phyloP scores from a whole-genome alignment of 2,797 vertebrate genomes.

The Clarias laeviceps region DNA sequence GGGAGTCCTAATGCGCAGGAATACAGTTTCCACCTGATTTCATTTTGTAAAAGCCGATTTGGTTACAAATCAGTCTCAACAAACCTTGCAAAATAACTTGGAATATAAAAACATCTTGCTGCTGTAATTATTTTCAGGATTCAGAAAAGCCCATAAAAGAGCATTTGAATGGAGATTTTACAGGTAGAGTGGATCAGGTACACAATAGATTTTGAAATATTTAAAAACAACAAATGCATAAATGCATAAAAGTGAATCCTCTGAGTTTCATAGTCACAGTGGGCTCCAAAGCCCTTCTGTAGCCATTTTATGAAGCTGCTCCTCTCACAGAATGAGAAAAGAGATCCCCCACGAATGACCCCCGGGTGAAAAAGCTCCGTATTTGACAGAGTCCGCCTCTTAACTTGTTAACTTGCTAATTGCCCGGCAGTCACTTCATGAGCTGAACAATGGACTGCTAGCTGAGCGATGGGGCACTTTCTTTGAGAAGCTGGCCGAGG shows the following conservation, averaged over 20 bases:
- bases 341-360: slow-evolving; percentile 65
- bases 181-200: slow-evolving; percentile 33
- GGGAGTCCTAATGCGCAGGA: slow-evolving; percentile 33
- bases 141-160: slow-evolving; percentile 84
- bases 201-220: slow-evolving; percentile 26
- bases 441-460: slow-evolving; percentile 65
- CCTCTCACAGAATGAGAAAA: slow-evolving; percentile 47
- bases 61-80: slow-evolving; percentile 70
- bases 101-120: slow-evolving; percentile 70
- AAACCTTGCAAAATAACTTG: slow-evolving; percentile 68
- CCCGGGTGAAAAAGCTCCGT: slow-evolving; percentile 78
- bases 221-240: neutral
- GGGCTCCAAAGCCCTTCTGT: slow-evolving; percentile 32
- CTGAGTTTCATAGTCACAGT: slow-evolving; percentile 29
- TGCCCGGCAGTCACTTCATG: slow-evolving; percentile 78
- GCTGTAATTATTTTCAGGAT: slow-evolving; percentile 64
- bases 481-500: slow-evolving; percentile 58
- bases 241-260: neutral
- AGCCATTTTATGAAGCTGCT: slow-evolving; percentile 55
- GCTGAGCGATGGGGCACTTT: slow-evolving; percentile 66
- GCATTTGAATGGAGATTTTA: slow-evolving; percentile 51
- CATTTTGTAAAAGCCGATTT: slow-evolving; percentile 62
- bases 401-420: slow-evolving; percentile 90
- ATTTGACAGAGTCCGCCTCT: slow-evolving; percentile 87
- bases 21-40: slow-evolving; percentile 42